These are phyloP conservation scores for Anthophora plumipes DNA, from an alignment of 2,888 invertebrate species.

Conservation along the genomic window DNA sequence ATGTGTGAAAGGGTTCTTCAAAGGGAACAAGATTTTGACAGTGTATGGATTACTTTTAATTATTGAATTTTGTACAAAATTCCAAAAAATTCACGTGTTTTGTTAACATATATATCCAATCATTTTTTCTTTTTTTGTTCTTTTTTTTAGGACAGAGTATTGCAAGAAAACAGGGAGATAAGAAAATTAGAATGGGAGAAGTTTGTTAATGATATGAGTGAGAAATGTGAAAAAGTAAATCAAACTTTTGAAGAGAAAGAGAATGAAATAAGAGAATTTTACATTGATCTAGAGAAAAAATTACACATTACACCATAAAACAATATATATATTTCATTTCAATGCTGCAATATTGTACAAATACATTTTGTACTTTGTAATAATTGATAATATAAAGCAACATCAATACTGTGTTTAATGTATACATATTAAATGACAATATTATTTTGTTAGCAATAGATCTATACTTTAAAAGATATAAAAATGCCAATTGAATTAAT, in stretches of 20 bases:
- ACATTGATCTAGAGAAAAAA: conserved; percentile 91
- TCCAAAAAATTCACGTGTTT: neutral
- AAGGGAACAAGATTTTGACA: conserved; percentile 86
- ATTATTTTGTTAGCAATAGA: conserved; percentile 37
- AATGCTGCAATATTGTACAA: neutral
- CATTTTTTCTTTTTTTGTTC: too few species aligned
- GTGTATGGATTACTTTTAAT: conserved; percentile 83
- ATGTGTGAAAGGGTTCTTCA: conserved; percentile 88
- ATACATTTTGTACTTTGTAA: conserved; percentile 10
- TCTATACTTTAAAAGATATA: conserved; percentile 21
- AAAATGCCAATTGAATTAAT: conserved; percentile 85
- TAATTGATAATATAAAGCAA: conserved; percentile 7
- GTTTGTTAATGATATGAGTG: conserved; percentile 92
- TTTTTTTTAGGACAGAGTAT: conserved; percentile 84
- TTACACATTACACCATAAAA: conserved; percentile 86
- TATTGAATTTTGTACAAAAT: neutral
- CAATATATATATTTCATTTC: conserved; percentile 31
- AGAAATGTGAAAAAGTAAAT: conserved; percentile 91
- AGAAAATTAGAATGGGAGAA: conserved; percentile 89
- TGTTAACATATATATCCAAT: neutral
- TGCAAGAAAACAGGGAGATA: conserved; percentile 85
- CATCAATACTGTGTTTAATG: conserved; percentile 31
- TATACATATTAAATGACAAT: conserved; percentile 26
- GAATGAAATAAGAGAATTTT: conserved; percentile 90
- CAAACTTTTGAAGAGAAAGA: conserved; percentile 92